Evolutionary conservation across 2,888 invertebrate genomes (phyloP).

Genomic region (Habroteleia sp.): DNA sequence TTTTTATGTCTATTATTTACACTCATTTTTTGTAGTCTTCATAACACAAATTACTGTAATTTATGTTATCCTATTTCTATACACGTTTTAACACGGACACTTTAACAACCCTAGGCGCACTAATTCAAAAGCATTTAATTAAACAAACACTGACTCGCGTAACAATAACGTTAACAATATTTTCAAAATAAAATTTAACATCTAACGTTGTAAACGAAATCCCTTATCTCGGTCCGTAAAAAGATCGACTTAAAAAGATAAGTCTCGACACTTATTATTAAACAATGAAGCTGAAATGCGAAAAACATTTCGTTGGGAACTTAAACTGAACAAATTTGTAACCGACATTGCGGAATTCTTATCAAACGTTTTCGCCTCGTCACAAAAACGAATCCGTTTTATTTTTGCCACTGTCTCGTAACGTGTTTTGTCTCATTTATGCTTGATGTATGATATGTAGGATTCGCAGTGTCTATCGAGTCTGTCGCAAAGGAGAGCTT

Average conservation of each 20-base stretch:
- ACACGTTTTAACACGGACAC: slow-evolving; percentile 22
- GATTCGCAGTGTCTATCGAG: slow-evolving; percentile 67
- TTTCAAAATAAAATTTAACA: slow-evolving; percentile 8
- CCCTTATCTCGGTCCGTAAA: slow-evolving; percentile 16
- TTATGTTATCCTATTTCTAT: slow-evolving; percentile 43
- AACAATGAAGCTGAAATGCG: slow-evolving; percentile 4
- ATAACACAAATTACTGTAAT: slow-evolving; percentile 44
- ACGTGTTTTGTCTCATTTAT: slow-evolving; percentile 61
- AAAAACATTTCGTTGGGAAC: slow-evolving; percentile 18
- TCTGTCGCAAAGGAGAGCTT: slow-evolving; percentile 70
- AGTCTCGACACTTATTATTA: slow-evolving; percentile 20
- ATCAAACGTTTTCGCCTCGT: slow-evolving; percentile 51
- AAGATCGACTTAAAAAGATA: slow-evolving; percentile 22
- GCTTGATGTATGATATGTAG: slow-evolving; percentile 58
- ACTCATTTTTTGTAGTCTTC: slow-evolving; percentile 42
- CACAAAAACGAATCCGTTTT: slow-evolving; percentile 44
- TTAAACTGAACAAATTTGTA: slow-evolving; percentile 38
- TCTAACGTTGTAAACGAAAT: slow-evolving; percentile 7
- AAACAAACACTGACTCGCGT: slow-evolving; percentile 1
- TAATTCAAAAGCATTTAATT: not conserved
- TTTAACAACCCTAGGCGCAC: slow-evolving; percentile 1
- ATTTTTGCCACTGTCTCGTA: slow-evolving; percentile 49
- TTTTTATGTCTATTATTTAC: slow-evolving; percentile 40
- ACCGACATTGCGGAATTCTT: slow-evolving; percentile 41
- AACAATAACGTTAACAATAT: slow-evolving; percentile 9